phyloP scores from a whole-genome alignment of 2,888 invertebrate genomes.

The Gibbula magus region DNA sequence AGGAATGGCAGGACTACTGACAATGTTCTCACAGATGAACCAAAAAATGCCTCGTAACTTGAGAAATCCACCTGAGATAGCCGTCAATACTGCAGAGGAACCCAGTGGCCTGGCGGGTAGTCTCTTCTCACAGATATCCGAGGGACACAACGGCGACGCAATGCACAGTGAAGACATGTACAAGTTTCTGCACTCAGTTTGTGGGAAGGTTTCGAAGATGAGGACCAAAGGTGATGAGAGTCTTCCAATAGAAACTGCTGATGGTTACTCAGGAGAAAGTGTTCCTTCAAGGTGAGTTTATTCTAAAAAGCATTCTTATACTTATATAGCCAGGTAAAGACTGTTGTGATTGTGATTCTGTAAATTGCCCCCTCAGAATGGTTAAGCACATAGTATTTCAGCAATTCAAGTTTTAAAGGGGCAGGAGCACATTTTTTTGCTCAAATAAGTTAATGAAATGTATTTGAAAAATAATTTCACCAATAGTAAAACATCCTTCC shows the following conservation, averaged over 20 bases:
- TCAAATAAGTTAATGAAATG: too few species aligned
- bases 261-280: background rate
- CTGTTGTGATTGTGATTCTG: too few species aligned
- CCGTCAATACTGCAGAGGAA: background rate
- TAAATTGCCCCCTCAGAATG: too few species aligned
- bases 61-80: background rate
- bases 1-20: constrained; percentile 16
- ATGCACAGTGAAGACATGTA: constrained; percentile 23
- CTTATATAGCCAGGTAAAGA: background rate
- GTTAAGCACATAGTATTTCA: too few species aligned
- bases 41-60: background rate
- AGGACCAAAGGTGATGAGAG: background rate
- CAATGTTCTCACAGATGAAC: constrained; percentile 24
- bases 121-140: constrained; percentile 12
- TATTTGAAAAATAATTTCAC: too few species aligned
- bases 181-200: constrained; percentile 24
- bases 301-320: background rate
- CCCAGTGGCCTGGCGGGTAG: background rate
- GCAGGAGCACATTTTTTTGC: too few species aligned
- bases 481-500: too few species aligned
- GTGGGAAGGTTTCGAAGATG: constrained; percentile 18
- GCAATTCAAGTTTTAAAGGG: too few species aligned
- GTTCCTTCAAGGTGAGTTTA: background rate
- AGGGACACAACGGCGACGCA: constrained; percentile 14
- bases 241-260: too few species aligned